A percentile compares a stretch with the other conserved stretches of the same genome.
phyloP scores from a whole-genome alignment of 2,113 vertebrate species.

The Lophochroa leadbeateri region DNA sequence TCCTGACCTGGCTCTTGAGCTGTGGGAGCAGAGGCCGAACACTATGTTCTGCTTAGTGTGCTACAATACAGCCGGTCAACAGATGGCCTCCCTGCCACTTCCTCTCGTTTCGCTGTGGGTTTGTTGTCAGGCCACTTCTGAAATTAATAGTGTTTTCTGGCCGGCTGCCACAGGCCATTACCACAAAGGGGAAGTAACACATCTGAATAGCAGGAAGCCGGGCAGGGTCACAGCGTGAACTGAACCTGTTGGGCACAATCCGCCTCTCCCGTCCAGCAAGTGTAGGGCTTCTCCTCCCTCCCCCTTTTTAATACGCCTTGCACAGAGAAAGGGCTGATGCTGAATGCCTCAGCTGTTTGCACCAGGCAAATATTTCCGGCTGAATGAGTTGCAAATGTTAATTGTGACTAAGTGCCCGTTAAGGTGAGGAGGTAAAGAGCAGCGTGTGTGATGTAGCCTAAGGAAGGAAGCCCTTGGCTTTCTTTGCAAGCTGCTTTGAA shows the following conservation, averaged over 20 bases:
- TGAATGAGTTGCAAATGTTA: constrained; percentile 37
- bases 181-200: constrained; percentile 81
- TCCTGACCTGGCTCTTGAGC: too few species aligned
- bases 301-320: not conserved
- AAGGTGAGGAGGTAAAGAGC: not conserved
- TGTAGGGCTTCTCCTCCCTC: constrained; percentile 12
- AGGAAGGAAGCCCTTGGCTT: not conserved
- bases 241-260: constrained; percentile 73
- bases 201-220: constrained; percentile 79
- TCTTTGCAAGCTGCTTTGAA: constrained; percentile 41
- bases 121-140: constrained; percentile 81
- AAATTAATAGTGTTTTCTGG: constrained; percentile 85
- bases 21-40: too few species aligned
- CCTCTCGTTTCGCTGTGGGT: constrained; percentile 73
- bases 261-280: constrained; percentile 71
- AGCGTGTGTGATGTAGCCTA: not conserved
- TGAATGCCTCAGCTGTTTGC: constrained; percentile 59
- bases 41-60: too few species aligned
- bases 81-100: constrained; percentile 81
- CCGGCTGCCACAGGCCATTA: constrained; percentile 79
- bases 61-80: too few species aligned
- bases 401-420: not conserved
- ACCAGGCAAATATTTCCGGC: constrained; percentile 37
- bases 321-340: not conserved
- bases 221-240: constrained; percentile 77